Evolutionary conservation across 2,888 invertebrate species (phyloP).

Genomic region (Acleris literana): DNA sequence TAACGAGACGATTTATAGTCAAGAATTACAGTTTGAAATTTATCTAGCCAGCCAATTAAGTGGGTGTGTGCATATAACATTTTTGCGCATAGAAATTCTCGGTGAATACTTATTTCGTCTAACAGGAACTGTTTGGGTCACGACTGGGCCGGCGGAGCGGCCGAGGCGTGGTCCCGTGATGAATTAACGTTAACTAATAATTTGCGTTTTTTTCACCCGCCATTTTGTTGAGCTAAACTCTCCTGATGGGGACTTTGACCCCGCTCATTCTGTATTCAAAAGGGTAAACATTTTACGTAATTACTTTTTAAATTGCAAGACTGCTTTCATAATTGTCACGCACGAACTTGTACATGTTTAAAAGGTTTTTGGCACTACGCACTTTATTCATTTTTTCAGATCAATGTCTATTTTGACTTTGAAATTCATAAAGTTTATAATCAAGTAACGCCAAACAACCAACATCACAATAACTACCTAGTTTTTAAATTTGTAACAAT

Average conservation of each 20-base stretch:
- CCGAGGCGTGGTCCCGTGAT: constrained; percentile 63
- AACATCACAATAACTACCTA: no score
- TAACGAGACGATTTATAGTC: constrained; percentile 28
- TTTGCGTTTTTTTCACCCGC: constrained; percentile 61
- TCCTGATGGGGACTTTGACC: constrained; percentile 55
- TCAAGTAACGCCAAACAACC: no score
- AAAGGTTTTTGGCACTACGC: no score
- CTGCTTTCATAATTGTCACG: constrained; percentile 14
- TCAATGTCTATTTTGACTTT: no score
- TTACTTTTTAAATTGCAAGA: constrained; percentile 26
- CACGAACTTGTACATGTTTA: neutral
- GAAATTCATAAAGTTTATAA: no score
- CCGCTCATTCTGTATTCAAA: constrained; percentile 27
- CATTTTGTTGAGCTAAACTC: constrained; percentile 55
- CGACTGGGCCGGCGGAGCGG: constrained; percentile 55
- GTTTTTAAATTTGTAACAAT: no score
- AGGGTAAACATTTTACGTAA: constrained; percentile 29
- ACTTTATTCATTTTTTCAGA: no score
- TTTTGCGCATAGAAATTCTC: constrained; percentile 32
- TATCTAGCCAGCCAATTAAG: constrained; percentile 28
- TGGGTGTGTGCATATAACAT: constrained; percentile 33
- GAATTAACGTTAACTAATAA: constrained; percentile 69
- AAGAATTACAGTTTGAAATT: constrained; percentile 22
- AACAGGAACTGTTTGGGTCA: constrained; percentile 47
- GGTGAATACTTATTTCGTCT: constrained; percentile 30